Base-by-base conservation (phyloP, 2,797 vertebrate species). In the Acanthiza pusilla region DNA sequence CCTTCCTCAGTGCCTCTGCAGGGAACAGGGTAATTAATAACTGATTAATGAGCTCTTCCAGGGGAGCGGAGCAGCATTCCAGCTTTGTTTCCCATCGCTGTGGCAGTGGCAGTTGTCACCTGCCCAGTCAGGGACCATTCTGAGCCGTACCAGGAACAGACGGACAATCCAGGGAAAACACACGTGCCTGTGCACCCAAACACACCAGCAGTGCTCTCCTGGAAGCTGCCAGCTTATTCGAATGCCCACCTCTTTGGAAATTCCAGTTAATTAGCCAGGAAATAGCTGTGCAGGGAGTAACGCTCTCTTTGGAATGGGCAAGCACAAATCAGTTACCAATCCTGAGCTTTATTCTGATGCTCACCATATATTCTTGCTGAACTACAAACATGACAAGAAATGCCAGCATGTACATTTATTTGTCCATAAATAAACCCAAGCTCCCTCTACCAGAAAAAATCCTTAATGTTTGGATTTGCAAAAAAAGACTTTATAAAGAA, bases 261-360 rank as follows among this genome's bases (percentile, higher is more conserved):
- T 11, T 7, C 9, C 40, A 58, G 34, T 6, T 47, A 5, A 45
- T 51, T 20, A 22, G 38, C 12, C 38, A 48, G 57, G 62, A 48
- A 54, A 51, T 0, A 1, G 10, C 2, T 17, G 11, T 9, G 30
- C 45, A 51, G 61, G n/a, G 51, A 89, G 25, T 26, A 32, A 9
- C 0, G 2, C 9, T 60, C 29, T 25, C 1, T 0, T 1, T 36
- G 66, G 30, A 68, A 84, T 0, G 3, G 58, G 58, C 66, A 68
- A 74, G 54, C 32, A 34, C 62, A 61, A 53, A 47, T 3, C 21
- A 34, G 26, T 62, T 66, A 20, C 34, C 62, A 57, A 20, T 17
- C 32, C 48, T 27, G 30, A 16, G n/a, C 5, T 91, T 94, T 89
- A 76, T 89, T 94, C 38, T 45, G 62, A 73, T 55, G 51, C 40